Evolutionary conservation across 53 echinoderm and acorn worm species (phyloP), one percentile per base, ranked within the genome.

Genomic region (Mesocentrotus franciscanus): DNA sequence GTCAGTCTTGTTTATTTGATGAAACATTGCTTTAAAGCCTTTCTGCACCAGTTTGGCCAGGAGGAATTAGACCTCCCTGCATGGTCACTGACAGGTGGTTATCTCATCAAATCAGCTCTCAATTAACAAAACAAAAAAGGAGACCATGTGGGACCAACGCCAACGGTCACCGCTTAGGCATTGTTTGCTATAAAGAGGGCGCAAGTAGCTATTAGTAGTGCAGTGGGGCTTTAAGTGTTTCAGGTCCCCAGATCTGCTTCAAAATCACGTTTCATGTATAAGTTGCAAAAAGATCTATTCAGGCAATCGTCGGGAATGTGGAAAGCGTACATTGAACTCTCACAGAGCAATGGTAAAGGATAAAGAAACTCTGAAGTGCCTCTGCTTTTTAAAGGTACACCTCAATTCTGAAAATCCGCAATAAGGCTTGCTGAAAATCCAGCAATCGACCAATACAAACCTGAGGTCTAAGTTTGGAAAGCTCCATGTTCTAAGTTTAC

Each of bases 401-500:
- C n/a, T 71, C 74, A 30, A 68, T 30, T 74, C 10, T 74, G 29
- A 74, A 74, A 74, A 13, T 30, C 74, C 29, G 74, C 42, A 22
- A 36, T 4, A 5, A 36, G 22, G 18, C 36, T 42, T 22, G 81
- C 42, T 81, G 36, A 22, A 81, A 64, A 64, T 64, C 20, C 20
- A 64, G 64, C 16, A 64, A 17, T 33, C 81, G 36, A 36, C 81
- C 39, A 81, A n/a, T n/a, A n/a, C n/a, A n/a, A 81, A 81, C 81
- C 18, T 81, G 4, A 7, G 9, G 15, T 42, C 36, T 20, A 64
- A 20, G 20, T 20, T 64, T 16, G 17, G 64, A 64, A 20, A 64
- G 64, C 64, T 64, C 0, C 81, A 36, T 81, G 56, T 11, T 87
- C 87, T 87, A 87, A 87, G 87, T 87, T 87, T 87, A 87, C 87